A percentile compares a stretch with the other conserved stretches of the same genome.
phyloP scores from a whole-genome alignment of 1,140 invertebrate genomes.

The Heliconius eleuchia region DNA sequence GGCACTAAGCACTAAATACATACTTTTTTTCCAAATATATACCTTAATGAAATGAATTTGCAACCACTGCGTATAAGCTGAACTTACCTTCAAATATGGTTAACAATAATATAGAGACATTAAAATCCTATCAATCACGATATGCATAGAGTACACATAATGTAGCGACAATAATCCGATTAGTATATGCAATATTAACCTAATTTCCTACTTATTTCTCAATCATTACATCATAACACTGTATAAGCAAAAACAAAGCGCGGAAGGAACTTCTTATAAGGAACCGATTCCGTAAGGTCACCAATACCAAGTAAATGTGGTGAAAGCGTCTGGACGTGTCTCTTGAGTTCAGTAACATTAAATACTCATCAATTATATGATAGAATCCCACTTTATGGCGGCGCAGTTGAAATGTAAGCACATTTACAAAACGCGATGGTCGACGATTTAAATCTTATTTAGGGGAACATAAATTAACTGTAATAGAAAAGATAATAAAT shows the following conservation, averaged over 20 bases:
- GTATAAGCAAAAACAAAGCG: slow-evolving; percentile 13
- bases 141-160: background rate
- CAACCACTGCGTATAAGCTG: background rate
- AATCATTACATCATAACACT: slow-evolving; percentile 24
- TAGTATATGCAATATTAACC: slow-evolving; percentile 26
- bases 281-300: slow-evolving; percentile 26
- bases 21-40: background rate
- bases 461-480: background rate
- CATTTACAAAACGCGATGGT: background rate
- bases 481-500: background rate
- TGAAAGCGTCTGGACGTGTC: slow-evolving; percentile 24
- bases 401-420: background rate
- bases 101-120: background rate
- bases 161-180: slow-evolving; percentile 7
- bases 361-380: slow-evolving; percentile 25
- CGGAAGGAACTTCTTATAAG: slow-evolving; percentile 26
- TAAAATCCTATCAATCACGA: slow-evolving; percentile 2
- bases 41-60: background rate
- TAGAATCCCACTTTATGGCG: background rate
- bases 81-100: background rate
- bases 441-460: background rate
- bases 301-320: slow-evolving; percentile 15
- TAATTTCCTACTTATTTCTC: slow-evolving; percentile 14
- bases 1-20: background rate
- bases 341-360: slow-evolving; percentile 18